Percentiles rank a stretch among this genome's conserved stretches.
Conservation (phyloP, 2,888 invertebrate species). For the Mellilla xanthometata region DNA sequence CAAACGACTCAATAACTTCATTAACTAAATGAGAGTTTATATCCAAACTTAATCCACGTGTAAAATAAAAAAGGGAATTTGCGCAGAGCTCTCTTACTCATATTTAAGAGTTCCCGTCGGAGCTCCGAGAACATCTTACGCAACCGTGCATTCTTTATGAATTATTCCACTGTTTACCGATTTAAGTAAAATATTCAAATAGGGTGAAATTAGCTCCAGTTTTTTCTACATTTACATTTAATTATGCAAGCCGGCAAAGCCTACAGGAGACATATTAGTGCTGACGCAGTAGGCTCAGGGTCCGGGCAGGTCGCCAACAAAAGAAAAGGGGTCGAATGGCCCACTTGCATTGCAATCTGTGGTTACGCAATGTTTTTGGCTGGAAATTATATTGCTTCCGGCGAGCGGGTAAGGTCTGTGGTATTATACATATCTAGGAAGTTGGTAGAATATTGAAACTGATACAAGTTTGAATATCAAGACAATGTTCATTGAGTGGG, state of each 20-base stretch:
- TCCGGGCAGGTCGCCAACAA: conserved; percentile 23
- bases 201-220: conserved; percentile 1
- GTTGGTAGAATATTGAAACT: too few species aligned
- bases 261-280: conserved; percentile 18
- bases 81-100: conserved; percentile 10
- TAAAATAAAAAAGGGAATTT: conserved; percentile 17
- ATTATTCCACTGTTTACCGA: conserved; percentile 17
- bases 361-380: conserved; percentile 2
- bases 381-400: neutral
- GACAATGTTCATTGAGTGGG: too few species aligned
- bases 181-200: conserved; percentile 18
- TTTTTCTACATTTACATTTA: conserved; percentile 6
- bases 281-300: conserved; percentile 16
- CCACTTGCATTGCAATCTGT: conserved; percentile 4
- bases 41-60: conserved; percentile 11
- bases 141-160: conserved; percentile 7
- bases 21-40: conserved; percentile 21
- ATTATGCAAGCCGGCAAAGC: neutral
- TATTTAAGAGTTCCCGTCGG: conserved; percentile 9
- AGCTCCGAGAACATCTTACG: neutral
- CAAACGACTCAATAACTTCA: conserved; percentile 16
- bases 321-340: conserved; percentile 13
- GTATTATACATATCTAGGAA: too few species aligned
- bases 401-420: too few species aligned
- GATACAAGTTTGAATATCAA: too few species aligned